Evolutionary conservation across 2,113 vertebrate genomes (phyloP).

Genomic region (Cyphomyrus discorhynchus): DNA sequence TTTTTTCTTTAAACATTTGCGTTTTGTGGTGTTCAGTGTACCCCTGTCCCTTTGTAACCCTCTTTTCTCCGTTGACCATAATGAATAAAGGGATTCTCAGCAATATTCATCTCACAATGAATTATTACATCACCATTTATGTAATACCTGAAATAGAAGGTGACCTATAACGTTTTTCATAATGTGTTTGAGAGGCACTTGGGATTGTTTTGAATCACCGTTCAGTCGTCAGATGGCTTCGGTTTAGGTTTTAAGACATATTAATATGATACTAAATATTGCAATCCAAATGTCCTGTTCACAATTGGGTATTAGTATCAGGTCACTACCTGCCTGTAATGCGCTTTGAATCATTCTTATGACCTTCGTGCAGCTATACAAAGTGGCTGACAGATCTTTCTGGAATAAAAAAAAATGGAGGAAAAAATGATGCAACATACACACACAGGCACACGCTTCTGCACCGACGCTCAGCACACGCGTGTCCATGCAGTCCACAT

Average conservation of each 20-base stretch:
- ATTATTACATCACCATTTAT: neutral
- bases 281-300: neutral
- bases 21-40: neutral
- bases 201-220: neutral
- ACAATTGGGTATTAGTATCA: neutral
- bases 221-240: neutral
- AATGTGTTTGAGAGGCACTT: neutral
- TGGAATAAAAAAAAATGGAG: neutral
- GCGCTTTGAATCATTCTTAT: neutral
- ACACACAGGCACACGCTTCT: neutral
- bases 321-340: neutral
- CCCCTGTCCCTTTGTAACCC: neutral
- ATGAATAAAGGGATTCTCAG: neutral
- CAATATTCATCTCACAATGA: neutral
- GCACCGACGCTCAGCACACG: neutral
- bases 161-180: neutral
- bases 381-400: neutral
- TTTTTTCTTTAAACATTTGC: neutral
- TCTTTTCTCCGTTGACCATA: neutral
- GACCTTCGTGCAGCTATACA: no score
- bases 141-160: neutral
- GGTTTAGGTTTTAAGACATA: neutral
- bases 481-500: neutral
- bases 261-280: neutral
- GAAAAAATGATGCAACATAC: neutral